phyloP scores from a whole-genome alignment of 1,140 invertebrate genomes.

The Phortica variegata region DNA sequence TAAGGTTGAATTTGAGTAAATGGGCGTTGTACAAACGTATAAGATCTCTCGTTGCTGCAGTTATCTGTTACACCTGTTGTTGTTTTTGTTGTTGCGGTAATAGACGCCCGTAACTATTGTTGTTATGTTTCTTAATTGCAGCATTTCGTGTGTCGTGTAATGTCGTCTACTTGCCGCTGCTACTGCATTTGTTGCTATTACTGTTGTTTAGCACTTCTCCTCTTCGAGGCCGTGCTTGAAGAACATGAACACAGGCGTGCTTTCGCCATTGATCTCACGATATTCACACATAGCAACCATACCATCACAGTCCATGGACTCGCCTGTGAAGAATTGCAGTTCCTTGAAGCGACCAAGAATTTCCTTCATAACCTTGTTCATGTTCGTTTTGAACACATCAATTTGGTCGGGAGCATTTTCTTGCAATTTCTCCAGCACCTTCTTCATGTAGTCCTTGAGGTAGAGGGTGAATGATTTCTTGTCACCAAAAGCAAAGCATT shows the following conservation, averaged over 20 bases:
- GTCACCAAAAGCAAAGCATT: constrained; percentile 82
- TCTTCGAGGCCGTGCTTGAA: constrained; percentile 94
- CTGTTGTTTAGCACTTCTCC: constrained; percentile 80
- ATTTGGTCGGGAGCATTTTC: constrained; percentile 80
- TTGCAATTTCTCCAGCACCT: constrained; percentile 82
- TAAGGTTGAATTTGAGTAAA: too few species aligned
- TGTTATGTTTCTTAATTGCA: too few species aligned
- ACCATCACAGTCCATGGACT: constrained; percentile 92
- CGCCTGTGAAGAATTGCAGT: constrained; percentile 91
- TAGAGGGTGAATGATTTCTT: constrained; percentile 90
- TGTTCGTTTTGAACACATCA: constrained; percentile 86
- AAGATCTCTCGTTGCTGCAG: background rate
- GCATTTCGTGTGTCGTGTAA: too few species aligned
- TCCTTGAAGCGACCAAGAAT: constrained; percentile 89
- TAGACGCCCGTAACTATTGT: constrained; percentile 1
- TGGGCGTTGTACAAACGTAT: too few species aligned
- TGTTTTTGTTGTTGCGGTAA: background rate
- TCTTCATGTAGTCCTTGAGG: constrained; percentile 96
- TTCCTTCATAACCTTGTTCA: constrained; percentile 95
- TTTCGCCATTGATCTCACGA: constrained; percentile 80
- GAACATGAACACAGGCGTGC: constrained; percentile 87
- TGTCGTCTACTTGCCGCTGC: too few species aligned
- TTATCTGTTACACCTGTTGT: constrained; percentile 3
- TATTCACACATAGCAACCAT: constrained; percentile 93
- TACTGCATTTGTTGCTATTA: background rate